Base-by-base conservation (phyloP, 2,797 vertebrate species). In the Melopsittacus undulatus region DNA sequence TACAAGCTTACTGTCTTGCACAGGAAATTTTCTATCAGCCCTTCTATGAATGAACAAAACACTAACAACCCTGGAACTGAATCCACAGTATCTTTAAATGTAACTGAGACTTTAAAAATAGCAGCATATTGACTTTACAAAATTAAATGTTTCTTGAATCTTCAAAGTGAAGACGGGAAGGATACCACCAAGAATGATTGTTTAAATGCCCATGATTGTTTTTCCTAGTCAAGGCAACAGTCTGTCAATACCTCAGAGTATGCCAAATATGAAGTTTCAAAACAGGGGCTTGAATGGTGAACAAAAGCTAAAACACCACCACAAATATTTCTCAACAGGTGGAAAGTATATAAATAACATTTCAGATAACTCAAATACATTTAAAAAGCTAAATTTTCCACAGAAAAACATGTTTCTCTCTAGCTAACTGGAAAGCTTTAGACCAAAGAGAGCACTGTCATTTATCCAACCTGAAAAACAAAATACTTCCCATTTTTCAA, bases 271-370 rank as follows among this genome's bases (percentile, higher is more conserved):
- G 46, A 93, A 91, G 73, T 77, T 90, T 95, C 70, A 90, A 94
- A 94, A 94, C 70, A 94, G 56, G 32, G 63, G 22, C 48, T 77
- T 87, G 74, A 90, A 94, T 88, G 81, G 86, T 48, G 66, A 90
- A 91, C 0, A 0, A 92, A 90, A 87, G 63, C 63, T 90, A 52
- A 72, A 94, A 83, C 62, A 87, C 16, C 34, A 79, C 67, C 87
- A 89, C 82, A 89, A 90, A 46, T 91, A 94, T 79, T 94, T 95
- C 74, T 89, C 77, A 92, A 84, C 87, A 94, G 91, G 96, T 96
- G 45, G 42, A 90, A 96, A 89, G 46, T 62, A 90, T 59, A 88
- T 76, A 90, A 95, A 86, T 83, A 90, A 92, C 72, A 49, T 79
- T 90, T 91, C 83, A 92, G 63, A 89, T 92, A 87, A 91, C 84